Conservation (phyloP, 2,888 invertebrate genomes). For the Chrysodeixis includens region DNA sequence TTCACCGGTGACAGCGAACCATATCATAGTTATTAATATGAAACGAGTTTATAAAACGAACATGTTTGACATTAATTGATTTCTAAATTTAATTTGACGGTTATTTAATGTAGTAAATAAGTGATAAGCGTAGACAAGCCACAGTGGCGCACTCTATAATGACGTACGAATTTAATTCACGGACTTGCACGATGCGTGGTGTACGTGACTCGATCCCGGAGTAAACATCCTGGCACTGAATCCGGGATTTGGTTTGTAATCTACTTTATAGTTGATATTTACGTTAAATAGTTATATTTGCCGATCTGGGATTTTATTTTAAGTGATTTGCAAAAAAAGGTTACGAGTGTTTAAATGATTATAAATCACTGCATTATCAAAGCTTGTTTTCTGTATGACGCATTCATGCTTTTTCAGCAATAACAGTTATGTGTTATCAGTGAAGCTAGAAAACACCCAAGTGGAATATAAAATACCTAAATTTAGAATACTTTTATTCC, state of each 20-base stretch:
- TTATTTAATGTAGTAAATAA: slow-evolving; percentile 37
- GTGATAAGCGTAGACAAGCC: slow-evolving; percentile 18
- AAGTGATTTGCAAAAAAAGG: slow-evolving; percentile 16
- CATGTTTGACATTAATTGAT: slow-evolving; percentile 29
- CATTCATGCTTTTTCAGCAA: neutral
- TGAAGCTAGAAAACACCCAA: too few relatives aligned
- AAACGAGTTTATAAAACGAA: slow-evolving; percentile 26
- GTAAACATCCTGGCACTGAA: slow-evolving; percentile 9
- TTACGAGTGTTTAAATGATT: neutral
- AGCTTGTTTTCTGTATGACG: neutral
- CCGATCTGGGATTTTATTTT: slow-evolving; percentile 51
- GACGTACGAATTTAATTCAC: slow-evolving; percentile 33
- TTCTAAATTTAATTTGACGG: slow-evolving; percentile 15
- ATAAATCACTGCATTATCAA: neutral
- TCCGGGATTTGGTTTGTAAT: slow-evolving; percentile 30
- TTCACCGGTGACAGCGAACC: neutral
- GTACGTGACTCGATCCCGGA: slow-evolving; percentile 23
- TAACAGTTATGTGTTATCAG: neutral
- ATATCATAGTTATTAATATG: slow-evolving; percentile 13
- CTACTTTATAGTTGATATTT: slow-evolving; percentile 37
- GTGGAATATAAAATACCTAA: too few relatives aligned
- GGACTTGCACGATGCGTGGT: slow-evolving; percentile 19
- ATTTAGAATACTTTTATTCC: too few relatives aligned
- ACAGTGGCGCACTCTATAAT: slow-evolving; percentile 27
- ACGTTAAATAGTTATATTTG: slow-evolving; percentile 50